Evolutionary conservation across 2,888 invertebrate species (phyloP).

Genomic region (Cordylochernes scorpioides): DNA sequence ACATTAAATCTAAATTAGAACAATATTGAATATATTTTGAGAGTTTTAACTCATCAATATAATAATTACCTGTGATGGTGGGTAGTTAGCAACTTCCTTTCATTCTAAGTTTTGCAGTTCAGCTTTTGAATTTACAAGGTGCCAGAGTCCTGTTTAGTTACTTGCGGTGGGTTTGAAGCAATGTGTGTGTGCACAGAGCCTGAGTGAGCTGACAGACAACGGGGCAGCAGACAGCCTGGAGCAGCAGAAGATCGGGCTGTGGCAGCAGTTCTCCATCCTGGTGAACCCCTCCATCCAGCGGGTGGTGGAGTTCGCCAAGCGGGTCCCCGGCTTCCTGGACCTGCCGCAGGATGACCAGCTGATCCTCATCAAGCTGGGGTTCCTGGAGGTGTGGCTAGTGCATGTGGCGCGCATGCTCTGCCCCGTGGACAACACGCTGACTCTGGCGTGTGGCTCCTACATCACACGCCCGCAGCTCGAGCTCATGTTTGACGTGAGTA

Average conservation of each 20-base stretch:
- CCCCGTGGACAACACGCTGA: constrained; percentile 36
- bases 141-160: too few relatives aligned
- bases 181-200: too few relatives aligned
- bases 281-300: constrained; percentile 72
- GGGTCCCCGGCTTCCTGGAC: constrained; percentile 63
- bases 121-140: too few relatives aligned
- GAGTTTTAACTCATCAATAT: too few relatives aligned
- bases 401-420: constrained; percentile 54
- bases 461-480: constrained; percentile 57
- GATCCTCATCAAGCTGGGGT: constrained; percentile 79
- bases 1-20: too few relatives aligned
- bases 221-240: constrained; percentile 27
- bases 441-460: constrained; percentile 66
- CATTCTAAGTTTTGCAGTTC: too few relatives aligned
- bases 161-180: too few relatives aligned
- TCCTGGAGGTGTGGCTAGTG: constrained; percentile 84
- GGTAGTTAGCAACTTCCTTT: too few relatives aligned
- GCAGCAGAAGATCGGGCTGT: constrained; percentile 47
- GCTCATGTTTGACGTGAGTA: constrained; percentile 59
- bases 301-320: constrained; percentile 85
- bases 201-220: too few relatives aligned
- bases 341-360: constrained; percentile 85
- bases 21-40: too few relatives aligned
- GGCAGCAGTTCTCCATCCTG: constrained; percentile 59
- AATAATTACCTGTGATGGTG: too few relatives aligned